Percentiles rank a stretch among this genome's conserved stretches.
These are phyloP conservation scores for Callimorpha dominula DNA, from an alignment of 2,888 invertebrate genomes.

Conservation along the genomic window DNA sequence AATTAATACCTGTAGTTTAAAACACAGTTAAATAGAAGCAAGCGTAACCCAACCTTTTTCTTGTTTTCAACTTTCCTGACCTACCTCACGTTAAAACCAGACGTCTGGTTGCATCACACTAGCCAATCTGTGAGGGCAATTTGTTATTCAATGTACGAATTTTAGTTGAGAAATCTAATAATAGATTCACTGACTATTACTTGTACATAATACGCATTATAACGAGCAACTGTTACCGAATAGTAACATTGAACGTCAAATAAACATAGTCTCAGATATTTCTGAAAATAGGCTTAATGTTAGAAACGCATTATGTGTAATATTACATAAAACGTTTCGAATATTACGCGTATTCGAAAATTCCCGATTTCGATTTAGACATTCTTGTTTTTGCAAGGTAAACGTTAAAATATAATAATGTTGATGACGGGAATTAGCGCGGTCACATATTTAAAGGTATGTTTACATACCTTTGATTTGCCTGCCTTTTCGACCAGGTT, in stretches of 20 bases:
- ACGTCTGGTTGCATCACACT: conserved; percentile 8
- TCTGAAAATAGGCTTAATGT: background rate
- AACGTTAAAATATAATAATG: too few species aligned
- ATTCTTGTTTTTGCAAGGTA: too few species aligned
- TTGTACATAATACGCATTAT: conserved; percentile 5
- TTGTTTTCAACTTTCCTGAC: conserved; percentile 24
- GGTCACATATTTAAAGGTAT: too few species aligned
- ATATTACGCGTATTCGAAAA: too few species aligned
- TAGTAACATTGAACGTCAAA: too few species aligned
- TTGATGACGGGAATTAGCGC: too few species aligned
- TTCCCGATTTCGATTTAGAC: too few species aligned
- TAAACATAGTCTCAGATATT: background rate
- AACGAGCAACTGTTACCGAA: background rate
- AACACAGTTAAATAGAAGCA: background rate
- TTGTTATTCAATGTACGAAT: conserved; percentile 15
- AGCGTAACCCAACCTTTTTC: background rate
- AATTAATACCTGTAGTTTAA: too few species aligned
- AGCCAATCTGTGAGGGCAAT: conserved; percentile 14
- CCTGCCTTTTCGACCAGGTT: too few species aligned
- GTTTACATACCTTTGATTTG: too few species aligned
- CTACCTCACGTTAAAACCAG: conserved; percentile 28
- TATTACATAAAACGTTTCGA: background rate
- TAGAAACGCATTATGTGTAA: background rate
- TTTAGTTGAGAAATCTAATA: conserved; percentile 9
- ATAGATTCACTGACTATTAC: conserved; percentile 6